Evolutionary conservation across 2,797 vertebrate species (phyloP).

Genomic region (Dicrostonyx torquatus): DNA sequence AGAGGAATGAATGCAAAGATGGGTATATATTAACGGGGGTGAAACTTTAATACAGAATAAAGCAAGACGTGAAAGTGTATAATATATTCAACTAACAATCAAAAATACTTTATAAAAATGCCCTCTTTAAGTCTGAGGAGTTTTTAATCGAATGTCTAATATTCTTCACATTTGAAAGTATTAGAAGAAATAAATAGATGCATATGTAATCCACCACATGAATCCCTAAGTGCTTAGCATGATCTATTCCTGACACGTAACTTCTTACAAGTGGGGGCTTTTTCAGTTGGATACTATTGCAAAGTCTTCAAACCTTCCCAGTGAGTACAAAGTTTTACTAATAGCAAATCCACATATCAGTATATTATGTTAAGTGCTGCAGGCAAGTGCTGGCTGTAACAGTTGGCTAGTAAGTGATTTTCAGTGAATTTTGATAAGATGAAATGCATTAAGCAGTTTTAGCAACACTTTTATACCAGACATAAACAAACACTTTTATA

Average conservation of each 20-base stretch:
- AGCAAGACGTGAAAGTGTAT: not conserved
- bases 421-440: constrained; percentile 26
- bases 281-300: not conserved
- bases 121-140: not conserved
- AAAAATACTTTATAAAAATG: not conserved
- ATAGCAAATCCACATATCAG: not conserved
- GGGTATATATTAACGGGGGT: not conserved
- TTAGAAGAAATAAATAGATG: not conserved
- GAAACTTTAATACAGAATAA: not conserved
- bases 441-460: not conserved
- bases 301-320: not conserved
- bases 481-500: not conserved
- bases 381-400: constrained; percentile 18
- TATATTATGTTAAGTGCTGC: not conserved
- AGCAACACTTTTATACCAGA: not conserved
- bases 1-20: not conserved
- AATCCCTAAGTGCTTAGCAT: not conserved
- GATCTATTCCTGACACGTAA: not conserved
- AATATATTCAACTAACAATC: not conserved
- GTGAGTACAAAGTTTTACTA: not conserved
- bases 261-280: not conserved
- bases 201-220: not conserved
- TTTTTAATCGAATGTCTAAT: not conserved
- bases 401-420: not conserved
- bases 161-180: constrained; percentile 42